These are phyloP conservation scores for Xiphorhynchus erythropygius DNA, from an alignment of 2,797 vertebrate species.

Conservation along the genomic window DNA sequence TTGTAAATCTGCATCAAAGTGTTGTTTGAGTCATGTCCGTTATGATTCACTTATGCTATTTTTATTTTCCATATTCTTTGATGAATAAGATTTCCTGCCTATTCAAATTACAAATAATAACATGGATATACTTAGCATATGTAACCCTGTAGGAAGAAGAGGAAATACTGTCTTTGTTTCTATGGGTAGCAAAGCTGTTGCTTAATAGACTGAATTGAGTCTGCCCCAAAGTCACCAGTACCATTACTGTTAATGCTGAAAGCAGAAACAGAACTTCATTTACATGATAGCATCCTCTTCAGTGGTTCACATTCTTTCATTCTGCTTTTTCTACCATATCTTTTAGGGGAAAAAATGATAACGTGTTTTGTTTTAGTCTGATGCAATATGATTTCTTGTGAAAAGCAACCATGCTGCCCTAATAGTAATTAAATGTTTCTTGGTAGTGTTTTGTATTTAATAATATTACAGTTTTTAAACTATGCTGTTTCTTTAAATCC, in stretches of 20 bases:
- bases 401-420: background rate
- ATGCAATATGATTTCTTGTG: background rate
- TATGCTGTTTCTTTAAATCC: background rate
- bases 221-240: background rate
- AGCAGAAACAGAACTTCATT: background rate
- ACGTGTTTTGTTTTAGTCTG: background rate
- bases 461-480: background rate
- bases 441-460: background rate
- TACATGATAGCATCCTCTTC: background rate
- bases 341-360: background rate
- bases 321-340: background rate
- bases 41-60: background rate
- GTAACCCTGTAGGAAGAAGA: background rate
- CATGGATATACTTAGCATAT: background rate
- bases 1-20: background rate
- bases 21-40: background rate
- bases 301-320: background rate
- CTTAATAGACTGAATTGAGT: background rate
- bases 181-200: background rate
- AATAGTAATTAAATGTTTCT: background rate
- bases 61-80: background rate
- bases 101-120: background rate
- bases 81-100: background rate
- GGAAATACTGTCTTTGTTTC: background rate
- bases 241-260: fast-evolving